phyloP scores from a whole-genome alignment of 2,113 vertebrate genomes.

The Glareola pratincola region DNA sequence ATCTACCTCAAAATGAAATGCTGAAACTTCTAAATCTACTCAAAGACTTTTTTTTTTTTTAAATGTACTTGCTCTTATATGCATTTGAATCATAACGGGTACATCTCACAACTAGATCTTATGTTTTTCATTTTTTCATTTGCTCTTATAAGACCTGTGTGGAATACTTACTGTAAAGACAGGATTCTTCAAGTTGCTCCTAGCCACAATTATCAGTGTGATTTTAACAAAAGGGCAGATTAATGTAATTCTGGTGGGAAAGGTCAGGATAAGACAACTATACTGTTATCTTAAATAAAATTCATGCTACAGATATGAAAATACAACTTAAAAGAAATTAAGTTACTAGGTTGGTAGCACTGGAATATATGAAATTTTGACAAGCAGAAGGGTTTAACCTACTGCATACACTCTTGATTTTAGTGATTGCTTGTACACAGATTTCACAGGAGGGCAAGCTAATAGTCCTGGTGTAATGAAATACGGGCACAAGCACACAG shows the following conservation, averaged over 20 bases:
- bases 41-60: background rate
- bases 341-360: background rate
- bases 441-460: background rate
- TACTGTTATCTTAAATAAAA: background rate
- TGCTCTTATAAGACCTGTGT: background rate
- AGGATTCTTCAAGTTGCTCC: background rate
- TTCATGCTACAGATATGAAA: background rate
- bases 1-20: background rate
- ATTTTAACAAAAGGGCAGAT: background rate
- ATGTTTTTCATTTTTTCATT: background rate
- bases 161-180: background rate
- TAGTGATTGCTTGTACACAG: background rate
- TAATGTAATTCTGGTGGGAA: background rate
- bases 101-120: background rate
- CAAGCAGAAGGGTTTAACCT: background rate
- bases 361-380: background rate
- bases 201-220: background rate
- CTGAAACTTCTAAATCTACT: background rate
- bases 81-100: background rate
- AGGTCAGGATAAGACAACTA: background rate
- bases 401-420: background rate
- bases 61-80: background rate
- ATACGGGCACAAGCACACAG: background rate
- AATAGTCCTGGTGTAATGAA: background rate
- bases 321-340: background rate